phyloP scores from a whole-genome alignment of 2,888 invertebrate species.

The Troides oblongomaculatus region DNA sequence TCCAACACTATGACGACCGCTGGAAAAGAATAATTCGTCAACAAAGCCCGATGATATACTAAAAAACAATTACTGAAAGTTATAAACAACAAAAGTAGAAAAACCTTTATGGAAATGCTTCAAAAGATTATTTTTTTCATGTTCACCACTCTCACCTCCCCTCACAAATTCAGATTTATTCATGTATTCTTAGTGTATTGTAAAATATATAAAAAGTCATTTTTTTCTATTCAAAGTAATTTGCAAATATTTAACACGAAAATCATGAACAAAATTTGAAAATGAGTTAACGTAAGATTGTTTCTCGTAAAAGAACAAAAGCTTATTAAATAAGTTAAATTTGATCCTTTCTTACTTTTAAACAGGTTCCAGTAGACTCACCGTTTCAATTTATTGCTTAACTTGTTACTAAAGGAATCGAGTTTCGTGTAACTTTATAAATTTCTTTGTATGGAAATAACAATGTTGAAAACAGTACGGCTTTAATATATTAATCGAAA shows the following conservation, averaged over 20 bases:
- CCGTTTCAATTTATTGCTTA: conserved; percentile 23
- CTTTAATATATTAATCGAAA: not conserved
- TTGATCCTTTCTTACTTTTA: conserved; percentile 21
- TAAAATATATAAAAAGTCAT: too few species aligned
- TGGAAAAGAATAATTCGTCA: too few species aligned
- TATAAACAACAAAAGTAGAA: too few species aligned
- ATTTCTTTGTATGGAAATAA: conserved; percentile 4
- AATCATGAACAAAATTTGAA: not conserved
- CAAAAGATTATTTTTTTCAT: too few species aligned
- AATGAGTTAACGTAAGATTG: conserved; percentile 10
- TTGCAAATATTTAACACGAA: not conserved
- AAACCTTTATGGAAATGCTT: too few species aligned
- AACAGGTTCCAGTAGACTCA: conserved; percentile 14
- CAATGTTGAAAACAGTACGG: not conserved
- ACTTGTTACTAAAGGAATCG: conserved; percentile 18
- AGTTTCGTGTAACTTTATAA: conserved; percentile 17
- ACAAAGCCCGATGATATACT: too few species aligned
- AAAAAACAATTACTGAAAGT: too few species aligned
- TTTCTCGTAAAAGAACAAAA: conserved; percentile 11
- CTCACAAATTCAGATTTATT: too few species aligned
- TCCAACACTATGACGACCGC: too few species aligned
- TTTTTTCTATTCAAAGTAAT: not conserved
- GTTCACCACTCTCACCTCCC: too few species aligned
- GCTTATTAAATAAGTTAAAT: conserved; percentile 25
- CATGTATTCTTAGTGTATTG: too few species aligned